Evolutionary conservation across 2,113 vertebrate genomes (phyloP).

Genomic region (Salvelinus sp.): DNA sequence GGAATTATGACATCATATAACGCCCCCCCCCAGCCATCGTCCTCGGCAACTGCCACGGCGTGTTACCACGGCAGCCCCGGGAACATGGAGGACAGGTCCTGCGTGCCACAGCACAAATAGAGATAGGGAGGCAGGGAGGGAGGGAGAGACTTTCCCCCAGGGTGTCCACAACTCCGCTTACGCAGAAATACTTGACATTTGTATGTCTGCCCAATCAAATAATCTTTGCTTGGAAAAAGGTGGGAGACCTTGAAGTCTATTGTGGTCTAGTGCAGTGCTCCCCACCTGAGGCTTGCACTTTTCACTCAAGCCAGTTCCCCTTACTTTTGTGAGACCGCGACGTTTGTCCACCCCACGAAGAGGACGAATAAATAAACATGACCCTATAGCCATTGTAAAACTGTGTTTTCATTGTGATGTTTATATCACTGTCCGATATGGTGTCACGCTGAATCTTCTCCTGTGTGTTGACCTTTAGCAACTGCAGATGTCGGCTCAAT

Average conservation of each 20-base stretch:
- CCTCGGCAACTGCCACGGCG: slow-evolving; percentile 68
- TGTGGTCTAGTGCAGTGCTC: slow-evolving; percentile 22
- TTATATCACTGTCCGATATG: not conserved
- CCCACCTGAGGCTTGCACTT: slow-evolving; percentile 30
- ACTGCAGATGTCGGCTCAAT: no score
- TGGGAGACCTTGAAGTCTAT: not conserved
- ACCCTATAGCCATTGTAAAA: slow-evolving; percentile 7
- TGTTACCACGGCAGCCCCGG: slow-evolving; percentile 54
- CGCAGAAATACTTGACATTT: slow-evolving; percentile 51
- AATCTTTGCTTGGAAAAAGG: slow-evolving; percentile 42
- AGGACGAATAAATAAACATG: slow-evolving; percentile 26
- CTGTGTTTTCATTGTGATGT: not conserved
- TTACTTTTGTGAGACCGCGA: no score
- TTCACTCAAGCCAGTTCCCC: no score
- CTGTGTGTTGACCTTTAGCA: not conserved
- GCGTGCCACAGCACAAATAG: slow-evolving; percentile 33
- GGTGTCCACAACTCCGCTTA: slow-evolving; percentile 42
- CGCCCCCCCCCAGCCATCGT: slow-evolving; percentile 57
- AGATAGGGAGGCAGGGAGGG: slow-evolving; percentile 16
- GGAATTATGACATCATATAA: slow-evolving; percentile 68
- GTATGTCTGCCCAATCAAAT: slow-evolving; percentile 43
- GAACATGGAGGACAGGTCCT: slow-evolving; percentile 44
- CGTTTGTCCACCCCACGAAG: not conserved
- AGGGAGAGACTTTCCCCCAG: slow-evolving; percentile 14
- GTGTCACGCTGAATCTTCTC: not conserved